These are phyloP conservation scores for Macrosoma leucophasiata DNA, from an alignment of 2,888 invertebrate species.

Conservation along the genomic window DNA sequence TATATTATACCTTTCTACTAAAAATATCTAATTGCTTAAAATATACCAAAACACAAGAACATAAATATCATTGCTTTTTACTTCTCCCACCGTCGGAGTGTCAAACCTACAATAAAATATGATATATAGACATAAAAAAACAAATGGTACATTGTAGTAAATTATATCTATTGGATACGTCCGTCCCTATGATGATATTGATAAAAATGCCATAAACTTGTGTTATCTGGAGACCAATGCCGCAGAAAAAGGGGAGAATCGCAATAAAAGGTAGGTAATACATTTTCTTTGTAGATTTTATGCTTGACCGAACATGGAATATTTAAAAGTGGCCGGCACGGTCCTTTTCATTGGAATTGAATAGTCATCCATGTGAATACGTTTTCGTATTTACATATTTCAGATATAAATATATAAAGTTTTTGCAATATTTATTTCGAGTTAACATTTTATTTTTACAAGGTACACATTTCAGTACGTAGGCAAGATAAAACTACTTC, in stretches of 20 bases:
- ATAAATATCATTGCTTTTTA: too few relatives aligned
- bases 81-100: too few relatives aligned
- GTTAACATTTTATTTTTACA: too few relatives aligned
- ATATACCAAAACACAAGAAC: too few relatives aligned
- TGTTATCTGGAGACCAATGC: conserved; percentile 34
- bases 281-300: conserved; percentile 73
- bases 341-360: conserved; percentile 52
- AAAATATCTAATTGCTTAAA: too few relatives aligned
- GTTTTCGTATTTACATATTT: conserved; percentile 46
- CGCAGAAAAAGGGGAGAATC: conserved; percentile 50
- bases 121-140: too few relatives aligned
- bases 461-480: too few relatives aligned
- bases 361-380: conserved; percentile 57
- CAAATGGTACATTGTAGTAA: too few relatives aligned
- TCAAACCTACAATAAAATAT: too few relatives aligned
- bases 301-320: conserved; percentile 72
- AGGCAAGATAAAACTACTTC: too few relatives aligned
- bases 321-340: conserved; percentile 62
- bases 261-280: conserved; percentile 71
- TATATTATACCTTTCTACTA: too few relatives aligned
- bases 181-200: conserved; percentile 34
- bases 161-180: conserved; percentile 22
- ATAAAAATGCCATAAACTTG: conserved; percentile 53
- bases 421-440: conserved; percentile 21
- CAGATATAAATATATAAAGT: conserved; percentile 30